phyloP scores from a whole-genome alignment of 2,797 vertebrate species.

The Scleropages formosus region DNA sequence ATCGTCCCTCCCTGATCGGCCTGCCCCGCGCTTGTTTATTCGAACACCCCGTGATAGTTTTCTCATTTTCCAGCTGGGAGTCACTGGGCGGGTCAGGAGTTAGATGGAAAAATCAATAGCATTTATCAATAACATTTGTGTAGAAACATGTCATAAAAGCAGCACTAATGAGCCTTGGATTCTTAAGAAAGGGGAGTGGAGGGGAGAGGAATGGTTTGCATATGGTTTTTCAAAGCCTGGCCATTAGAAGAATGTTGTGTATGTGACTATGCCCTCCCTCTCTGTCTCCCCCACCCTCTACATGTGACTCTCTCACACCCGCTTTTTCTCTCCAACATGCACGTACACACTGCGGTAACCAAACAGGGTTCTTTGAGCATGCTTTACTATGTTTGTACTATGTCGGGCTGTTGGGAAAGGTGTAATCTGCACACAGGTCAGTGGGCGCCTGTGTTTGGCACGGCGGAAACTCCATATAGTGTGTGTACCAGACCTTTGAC shows the following conservation, averaged over 20 bases:
- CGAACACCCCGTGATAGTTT: slow-evolving; percentile 21
- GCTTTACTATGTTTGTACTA: background rate
- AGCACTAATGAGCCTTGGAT: slow-evolving; percentile 68
- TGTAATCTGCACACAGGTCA: no score
- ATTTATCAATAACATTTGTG: slow-evolving; percentile 70
- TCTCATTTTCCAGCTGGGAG: slow-evolving; percentile 50
- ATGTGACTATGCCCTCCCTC: slow-evolving; percentile 51
- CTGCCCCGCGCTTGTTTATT: slow-evolving; percentile 22
- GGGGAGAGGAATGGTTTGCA: slow-evolving; percentile 65
- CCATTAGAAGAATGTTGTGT: slow-evolving; percentile 58
- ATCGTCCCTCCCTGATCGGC: background rate
- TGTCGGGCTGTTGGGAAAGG: background rate
- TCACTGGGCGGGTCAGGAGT: slow-evolving; percentile 44
- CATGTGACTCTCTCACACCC: no score
- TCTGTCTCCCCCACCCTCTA: background rate
- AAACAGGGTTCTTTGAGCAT: background rate
- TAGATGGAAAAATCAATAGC: slow-evolving; percentile 69
- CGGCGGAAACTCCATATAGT: no score
- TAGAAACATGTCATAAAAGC: slow-evolving; percentile 70
- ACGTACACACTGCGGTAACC: background rate
- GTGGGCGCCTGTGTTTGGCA: background rate
- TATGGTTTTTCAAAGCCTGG: slow-evolving; percentile 62
- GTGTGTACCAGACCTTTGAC: background rate
- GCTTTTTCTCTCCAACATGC: background rate
- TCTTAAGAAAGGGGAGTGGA: slow-evolving; percentile 52